Conservation (phyloP, 2,113 vertebrate species). For the Apteryx owenii region DNA sequence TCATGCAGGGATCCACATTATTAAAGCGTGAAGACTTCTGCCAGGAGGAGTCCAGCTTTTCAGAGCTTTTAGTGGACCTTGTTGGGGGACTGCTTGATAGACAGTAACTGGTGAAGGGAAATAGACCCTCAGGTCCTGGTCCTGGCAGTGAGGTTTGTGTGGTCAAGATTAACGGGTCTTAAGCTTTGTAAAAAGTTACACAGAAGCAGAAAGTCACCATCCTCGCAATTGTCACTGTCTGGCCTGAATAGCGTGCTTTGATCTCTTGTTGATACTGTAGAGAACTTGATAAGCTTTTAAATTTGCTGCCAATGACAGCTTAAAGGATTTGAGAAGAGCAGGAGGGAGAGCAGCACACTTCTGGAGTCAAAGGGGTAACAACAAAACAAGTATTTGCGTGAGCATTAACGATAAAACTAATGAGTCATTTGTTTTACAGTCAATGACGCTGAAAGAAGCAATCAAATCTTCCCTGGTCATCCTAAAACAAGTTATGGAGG, state of each 20-base stretch:
- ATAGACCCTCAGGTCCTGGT: rapidly evolving
- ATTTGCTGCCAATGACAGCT: background rate
- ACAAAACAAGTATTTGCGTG: background rate
- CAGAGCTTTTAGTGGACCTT: background rate
- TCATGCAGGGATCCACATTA: rapidly evolving
- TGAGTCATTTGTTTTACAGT: conserved; percentile 74
- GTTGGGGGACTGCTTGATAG: no score
- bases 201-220: background rate
- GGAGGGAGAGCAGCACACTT: background rate
- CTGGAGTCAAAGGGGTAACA: rapidly evolving
- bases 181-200: background rate
- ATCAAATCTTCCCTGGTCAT: conserved; percentile 98
- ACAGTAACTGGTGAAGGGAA: background rate
- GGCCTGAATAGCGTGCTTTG: background rate
- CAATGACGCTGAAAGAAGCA: conserved; percentile 99
- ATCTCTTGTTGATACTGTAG: background rate
- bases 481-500: conserved; percentile 99
- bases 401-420: rapidly evolving
- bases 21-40: background rate
- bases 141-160: background rate
- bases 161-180: background rate
- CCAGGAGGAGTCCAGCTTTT: background rate
- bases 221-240: background rate
- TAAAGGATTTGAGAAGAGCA: background rate
- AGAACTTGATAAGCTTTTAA: background rate